These are phyloP conservation scores for Augochlora pura DNA, from an alignment of 1,140 invertebrate species.

Conservation along the genomic window DNA sequence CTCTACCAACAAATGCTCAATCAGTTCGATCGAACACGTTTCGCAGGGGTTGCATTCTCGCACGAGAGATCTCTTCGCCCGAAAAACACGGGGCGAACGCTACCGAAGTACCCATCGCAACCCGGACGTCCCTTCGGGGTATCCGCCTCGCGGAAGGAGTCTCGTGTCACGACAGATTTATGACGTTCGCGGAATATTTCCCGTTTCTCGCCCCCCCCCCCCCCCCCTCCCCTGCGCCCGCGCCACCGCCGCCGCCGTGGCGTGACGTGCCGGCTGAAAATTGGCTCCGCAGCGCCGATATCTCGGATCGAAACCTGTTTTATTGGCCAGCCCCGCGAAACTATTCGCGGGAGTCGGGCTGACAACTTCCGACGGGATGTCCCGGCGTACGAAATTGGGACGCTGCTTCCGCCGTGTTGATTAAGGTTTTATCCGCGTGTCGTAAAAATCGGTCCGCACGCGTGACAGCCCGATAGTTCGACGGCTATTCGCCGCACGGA, in stretches of 20 bases:
- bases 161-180: slow-evolving; percentile 28
- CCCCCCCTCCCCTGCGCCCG: too few species aligned
- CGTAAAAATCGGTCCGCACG: neutral
- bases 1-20: too few species aligned
- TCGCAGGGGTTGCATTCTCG: too few species aligned
- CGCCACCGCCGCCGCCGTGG: neutral
- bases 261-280: slow-evolving; percentile 10
- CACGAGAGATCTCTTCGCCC: too few species aligned
- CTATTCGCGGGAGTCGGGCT: neutral
- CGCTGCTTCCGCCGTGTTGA: neutral
- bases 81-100: too few species aligned
- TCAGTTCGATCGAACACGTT: too few species aligned
- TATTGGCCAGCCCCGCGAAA: neutral
- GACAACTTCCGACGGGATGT: neutral
- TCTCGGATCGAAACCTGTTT: slow-evolving; percentile 12
- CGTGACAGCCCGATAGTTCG: neutral
- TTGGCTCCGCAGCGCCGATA: neutral
- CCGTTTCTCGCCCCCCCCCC: neutral
- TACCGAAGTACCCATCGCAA: too few species aligned
- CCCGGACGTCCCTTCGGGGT: neutral
- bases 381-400: neutral
- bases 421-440: neutral
- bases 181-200: slow-evolving; percentile 22
- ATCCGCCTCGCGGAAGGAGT: neutral
- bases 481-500: neutral